Evolutionary conservation across 2,888 invertebrate species (phyloP).

Genomic region (Dasysyrphus albostriatus): DNA sequence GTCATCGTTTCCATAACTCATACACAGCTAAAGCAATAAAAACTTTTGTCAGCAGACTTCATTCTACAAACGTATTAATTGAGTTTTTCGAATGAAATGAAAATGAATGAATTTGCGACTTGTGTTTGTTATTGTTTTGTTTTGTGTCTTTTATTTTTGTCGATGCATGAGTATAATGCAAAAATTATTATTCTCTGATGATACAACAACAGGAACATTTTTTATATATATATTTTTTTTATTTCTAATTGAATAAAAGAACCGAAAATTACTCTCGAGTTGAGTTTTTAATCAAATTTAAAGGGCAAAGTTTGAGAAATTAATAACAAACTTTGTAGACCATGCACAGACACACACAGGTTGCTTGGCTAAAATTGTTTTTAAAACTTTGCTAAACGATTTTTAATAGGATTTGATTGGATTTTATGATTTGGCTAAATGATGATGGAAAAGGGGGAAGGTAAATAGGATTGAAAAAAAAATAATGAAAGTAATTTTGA

Average conservation of each 20-base stretch:
- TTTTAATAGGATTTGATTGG: slow-evolving; percentile 26
- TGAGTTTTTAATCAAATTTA: slow-evolving; percentile 58
- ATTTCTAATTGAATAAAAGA: slow-evolving; percentile 22
- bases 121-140: background rate
- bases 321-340: slow-evolving; percentile 31
- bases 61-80: slow-evolving; percentile 58
- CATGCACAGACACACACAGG: slow-evolving; percentile 9
- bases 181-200: slow-evolving; percentile 44
- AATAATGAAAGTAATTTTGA: background rate
- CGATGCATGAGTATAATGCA: slow-evolving; percentile 50
- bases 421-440: slow-evolving; percentile 22
- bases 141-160: slow-evolving; percentile 9
- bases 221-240: background rate
- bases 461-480: background rate
- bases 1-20: slow-evolving; percentile 22
- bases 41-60: slow-evolving; percentile 58
- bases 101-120: slow-evolving; percentile 59
- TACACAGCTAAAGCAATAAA: slow-evolving; percentile 35
- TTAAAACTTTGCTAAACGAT: slow-evolving; percentile 21
- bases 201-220: slow-evolving; percentile 3
- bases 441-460: background rate
- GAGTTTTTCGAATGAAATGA: slow-evolving; percentile 63
- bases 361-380: slow-evolving; percentile 10
- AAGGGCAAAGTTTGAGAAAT: slow-evolving; percentile 41
- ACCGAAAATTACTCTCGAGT: slow-evolving; percentile 25